A percentile compares a stretch with the other conserved stretches of the same genome.
phyloP scores from a whole-genome alignment of 2,888 invertebrate genomes.

The Gymnosoma rotundatum region DNA sequence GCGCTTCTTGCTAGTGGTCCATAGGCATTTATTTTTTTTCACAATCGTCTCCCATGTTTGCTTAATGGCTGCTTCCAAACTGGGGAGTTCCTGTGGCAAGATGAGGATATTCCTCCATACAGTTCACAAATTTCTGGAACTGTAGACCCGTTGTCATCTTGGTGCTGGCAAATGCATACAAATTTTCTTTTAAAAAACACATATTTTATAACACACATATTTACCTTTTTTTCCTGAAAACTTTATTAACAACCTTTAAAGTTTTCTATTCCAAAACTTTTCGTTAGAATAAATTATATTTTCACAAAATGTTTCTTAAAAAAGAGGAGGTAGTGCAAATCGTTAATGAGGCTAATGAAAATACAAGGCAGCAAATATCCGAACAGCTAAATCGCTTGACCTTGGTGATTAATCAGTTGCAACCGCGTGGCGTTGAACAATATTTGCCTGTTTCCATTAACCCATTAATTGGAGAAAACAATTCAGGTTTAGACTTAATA shows the following conservation, averaged over 20 bases:
- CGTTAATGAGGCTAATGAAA: slow-evolving; percentile 38
- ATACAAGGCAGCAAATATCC: slow-evolving; percentile 35
- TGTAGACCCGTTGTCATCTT: too few species aligned
- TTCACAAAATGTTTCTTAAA: slow-evolving; percentile 48
- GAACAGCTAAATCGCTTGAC: slow-evolving; percentile 37
- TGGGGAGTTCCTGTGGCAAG: too few species aligned
- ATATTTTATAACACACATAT: too few species aligned
- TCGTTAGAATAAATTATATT: slow-evolving; percentile 32
- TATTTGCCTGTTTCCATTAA: slow-evolving; percentile 23
- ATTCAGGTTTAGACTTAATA: slow-evolving; percentile 51
- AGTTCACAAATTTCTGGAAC: too few species aligned
- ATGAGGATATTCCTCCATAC: too few species aligned
- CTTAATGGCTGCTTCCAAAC: too few species aligned
- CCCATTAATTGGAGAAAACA: slow-evolving; percentile 41
- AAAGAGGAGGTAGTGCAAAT: slow-evolving; percentile 44
- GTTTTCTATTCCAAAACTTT: slow-evolving; percentile 53
- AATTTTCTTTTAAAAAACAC: too few species aligned
- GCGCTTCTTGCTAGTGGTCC: too few species aligned
- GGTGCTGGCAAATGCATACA: too few species aligned
- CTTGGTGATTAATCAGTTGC: slow-evolving; percentile 43
- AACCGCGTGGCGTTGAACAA: slow-evolving; percentile 41
- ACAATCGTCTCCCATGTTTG: too few species aligned
- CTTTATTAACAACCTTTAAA: neutral
- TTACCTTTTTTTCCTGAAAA: too few species aligned
- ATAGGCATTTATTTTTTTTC: too few species aligned